phyloP scores from a whole-genome alignment of 1,140 invertebrate species.

The Radopholus similis region DNA sequence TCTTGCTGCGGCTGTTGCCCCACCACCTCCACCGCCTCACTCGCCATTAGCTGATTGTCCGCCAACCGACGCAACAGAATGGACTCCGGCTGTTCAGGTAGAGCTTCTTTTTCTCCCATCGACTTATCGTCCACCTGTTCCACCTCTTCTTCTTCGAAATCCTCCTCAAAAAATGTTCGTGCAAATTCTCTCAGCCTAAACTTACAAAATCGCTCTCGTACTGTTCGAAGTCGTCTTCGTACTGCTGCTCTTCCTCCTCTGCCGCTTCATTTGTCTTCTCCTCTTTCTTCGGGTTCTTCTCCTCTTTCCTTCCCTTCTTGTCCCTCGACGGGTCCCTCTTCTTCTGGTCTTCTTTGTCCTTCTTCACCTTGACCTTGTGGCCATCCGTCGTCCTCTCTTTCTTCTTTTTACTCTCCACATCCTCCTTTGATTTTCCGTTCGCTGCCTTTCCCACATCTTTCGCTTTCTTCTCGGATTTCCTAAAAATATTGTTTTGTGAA shows the following conservation, averaged over 20 bases:
- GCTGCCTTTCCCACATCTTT: not conserved
- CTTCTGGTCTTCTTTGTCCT: not conserved
- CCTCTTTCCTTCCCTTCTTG: not conserved
- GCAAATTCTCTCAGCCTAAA: not conserved
- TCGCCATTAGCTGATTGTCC: not conserved
- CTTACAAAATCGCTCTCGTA: slow-evolving; percentile 24
- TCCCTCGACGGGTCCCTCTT: not conserved
- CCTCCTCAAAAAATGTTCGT: not conserved
- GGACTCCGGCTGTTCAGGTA: too few relatives aligned
- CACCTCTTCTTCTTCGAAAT: not conserved
- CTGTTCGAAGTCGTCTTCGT: slow-evolving; percentile 21
- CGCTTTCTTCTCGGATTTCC: not conserved
- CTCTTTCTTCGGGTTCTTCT: not conserved
- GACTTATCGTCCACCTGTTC: not conserved
- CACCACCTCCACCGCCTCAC: not conserved
- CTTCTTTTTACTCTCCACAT: not conserved
- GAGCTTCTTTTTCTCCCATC: not conserved
- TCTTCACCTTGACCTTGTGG: not conserved
- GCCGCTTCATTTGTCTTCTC: not conserved
- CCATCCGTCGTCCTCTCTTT: not conserved
- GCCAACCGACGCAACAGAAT: not conserved
- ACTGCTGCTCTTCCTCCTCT: not conserved
- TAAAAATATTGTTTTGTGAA: not conserved
- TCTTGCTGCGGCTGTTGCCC: not conserved
- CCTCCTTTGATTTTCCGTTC: not conserved